Base-by-base conservation (phyloP, 2,797 vertebrate species). In the Chromobotia macracanthus region DNA sequence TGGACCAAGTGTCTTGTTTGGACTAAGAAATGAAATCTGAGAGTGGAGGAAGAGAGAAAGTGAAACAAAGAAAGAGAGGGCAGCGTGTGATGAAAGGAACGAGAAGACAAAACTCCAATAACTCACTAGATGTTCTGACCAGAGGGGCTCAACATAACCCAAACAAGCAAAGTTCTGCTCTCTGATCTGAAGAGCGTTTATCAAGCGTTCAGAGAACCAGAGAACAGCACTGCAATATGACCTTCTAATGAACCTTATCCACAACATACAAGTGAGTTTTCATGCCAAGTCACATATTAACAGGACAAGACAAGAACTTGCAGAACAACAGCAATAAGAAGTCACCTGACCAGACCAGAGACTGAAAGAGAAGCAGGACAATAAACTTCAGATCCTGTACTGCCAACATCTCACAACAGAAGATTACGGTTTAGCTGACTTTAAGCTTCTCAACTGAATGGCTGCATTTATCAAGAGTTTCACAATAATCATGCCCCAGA, bases 251-350 rank as follows among this genome's bases (percentile, higher is more conserved):
- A 19, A 50, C 55, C 61, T 72, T 76, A 55, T 82, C 69, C 58
- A 63, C 58, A 71, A 66, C 28, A 82, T 73, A 38, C 56, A 53
- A 64, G 79, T 63, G 69, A 63, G n/a, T 35, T 46, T 15, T 23
- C 19, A 53, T 13, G 63, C 64, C 67, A 72, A 68, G 77, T 31
- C 13, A 68, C 78, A 68, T 63, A 70, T 46, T 83, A 75, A 67
- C 81, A 83, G 77, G 25, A 80, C 72, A 74, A 79, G 66, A 85
- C 71, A 79, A 51, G 60, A 72, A 55, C 83, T 58, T 75, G 61
- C 51, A 58, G 75, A 72, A 60, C 66, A 83, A 53, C 28, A 65
- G 51, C 9, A 51, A 21, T 18, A 70, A 69, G 55, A 78, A 51
- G 31, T 19, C 2, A 41, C 78, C n/a, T 19, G 72, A 72, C 28